A percentile compares a stretch with the other conserved stretches of the same genome.
Evolutionary conservation across 2,113 vertebrate genomes (phyloP).

Genomic region (Todiramphus saurophagus): DNA sequence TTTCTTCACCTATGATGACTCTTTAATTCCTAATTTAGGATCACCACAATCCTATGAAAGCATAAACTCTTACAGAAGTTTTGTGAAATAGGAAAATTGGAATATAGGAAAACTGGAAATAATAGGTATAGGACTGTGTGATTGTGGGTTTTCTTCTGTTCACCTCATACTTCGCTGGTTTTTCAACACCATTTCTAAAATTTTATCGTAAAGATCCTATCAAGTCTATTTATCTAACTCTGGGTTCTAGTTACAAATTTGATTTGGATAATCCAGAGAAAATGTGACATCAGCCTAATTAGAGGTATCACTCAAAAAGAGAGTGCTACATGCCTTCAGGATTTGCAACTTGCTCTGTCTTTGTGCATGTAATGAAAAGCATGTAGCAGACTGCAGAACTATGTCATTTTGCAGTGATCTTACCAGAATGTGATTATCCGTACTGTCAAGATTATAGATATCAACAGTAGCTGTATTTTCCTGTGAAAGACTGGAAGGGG

Average conservation of each 20-base stretch:
- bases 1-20: background rate
- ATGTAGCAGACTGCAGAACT: background rate
- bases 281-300: background rate
- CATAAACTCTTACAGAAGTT: background rate
- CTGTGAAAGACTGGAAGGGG: constrained; percentile 42
- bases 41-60: background rate
- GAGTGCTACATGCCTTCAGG: background rate
- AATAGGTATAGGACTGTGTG: background rate
- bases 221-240: background rate
- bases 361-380: constrained; percentile 10
- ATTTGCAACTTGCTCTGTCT: constrained; percentile 8
- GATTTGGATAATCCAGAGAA: background rate
- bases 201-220: background rate
- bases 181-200: background rate
- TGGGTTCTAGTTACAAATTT: background rate
- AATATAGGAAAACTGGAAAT: background rate
- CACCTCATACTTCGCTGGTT: background rate
- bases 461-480: constrained; percentile 51
- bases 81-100: background rate
- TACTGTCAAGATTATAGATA: constrained; percentile 14
- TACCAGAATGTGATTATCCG: constrained; percentile 55
- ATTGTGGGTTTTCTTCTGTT: background rate
- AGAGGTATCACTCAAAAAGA: background rate
- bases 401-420: constrained; percentile 65
- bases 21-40: background rate